Conservation (phyloP, 1,140 invertebrate species). For the Mamestra configurata region DNA sequence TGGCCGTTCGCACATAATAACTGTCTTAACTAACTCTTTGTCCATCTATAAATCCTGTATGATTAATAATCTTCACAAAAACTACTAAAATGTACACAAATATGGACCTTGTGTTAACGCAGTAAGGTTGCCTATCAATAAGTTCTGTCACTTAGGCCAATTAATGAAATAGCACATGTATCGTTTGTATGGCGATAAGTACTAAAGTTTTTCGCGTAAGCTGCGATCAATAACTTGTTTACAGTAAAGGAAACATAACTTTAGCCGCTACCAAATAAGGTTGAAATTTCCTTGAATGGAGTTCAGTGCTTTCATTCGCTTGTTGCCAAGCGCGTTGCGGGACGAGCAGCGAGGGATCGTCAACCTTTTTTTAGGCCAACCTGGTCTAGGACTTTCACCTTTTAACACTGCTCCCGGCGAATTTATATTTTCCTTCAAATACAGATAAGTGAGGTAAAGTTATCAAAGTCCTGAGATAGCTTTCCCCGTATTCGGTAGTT, state of each 20-base stretch:
- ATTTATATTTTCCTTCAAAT: constrained; percentile 29
- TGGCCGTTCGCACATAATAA: constrained; percentile 39
- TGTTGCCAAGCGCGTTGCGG: constrained; percentile 80
- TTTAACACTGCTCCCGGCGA: constrained; percentile 62
- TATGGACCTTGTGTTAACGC: constrained; percentile 15
- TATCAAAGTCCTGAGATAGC: constrained; percentile 14
- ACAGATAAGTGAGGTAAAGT: neutral
- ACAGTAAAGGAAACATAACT: constrained; percentile 41
- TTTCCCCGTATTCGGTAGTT: neutral
- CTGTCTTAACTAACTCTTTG: constrained; percentile 44
- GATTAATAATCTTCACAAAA: constrained; percentile 45
- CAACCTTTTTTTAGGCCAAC: constrained; percentile 83
- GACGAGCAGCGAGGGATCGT: constrained; percentile 67
- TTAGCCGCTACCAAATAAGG: constrained; percentile 45
- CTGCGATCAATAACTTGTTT: constrained; percentile 72
- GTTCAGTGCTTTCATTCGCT: constrained; percentile 73
- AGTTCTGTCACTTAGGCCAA: constrained; percentile 58
- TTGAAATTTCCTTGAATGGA: constrained; percentile 30
- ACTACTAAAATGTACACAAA: neutral
- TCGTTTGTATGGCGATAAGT: constrained; percentile 72
- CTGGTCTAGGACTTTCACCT: constrained; percentile 75
- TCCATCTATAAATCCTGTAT: constrained; percentile 44
- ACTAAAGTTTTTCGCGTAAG: constrained; percentile 73
- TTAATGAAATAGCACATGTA: constrained; percentile 73
- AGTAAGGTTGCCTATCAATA: constrained; percentile 11